Evolutionary conservation across 1,140 invertebrate species (phyloP), one percentile per base, ranked within the genome.

Genomic region (Lanistes nyassanus): DNA sequence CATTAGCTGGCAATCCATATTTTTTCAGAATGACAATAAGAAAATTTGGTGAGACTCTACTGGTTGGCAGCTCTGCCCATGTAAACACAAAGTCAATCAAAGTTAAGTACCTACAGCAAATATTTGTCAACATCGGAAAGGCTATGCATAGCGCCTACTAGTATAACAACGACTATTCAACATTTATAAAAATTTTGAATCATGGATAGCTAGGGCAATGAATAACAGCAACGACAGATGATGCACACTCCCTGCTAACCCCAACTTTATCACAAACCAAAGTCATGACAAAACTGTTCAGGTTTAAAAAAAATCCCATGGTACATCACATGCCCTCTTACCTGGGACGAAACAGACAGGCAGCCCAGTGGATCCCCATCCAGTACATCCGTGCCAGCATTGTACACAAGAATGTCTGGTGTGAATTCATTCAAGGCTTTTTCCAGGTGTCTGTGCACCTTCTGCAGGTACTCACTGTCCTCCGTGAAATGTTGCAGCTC

Each of bases 371-470:
- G 92, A 90, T 97, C 96, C 0, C 93, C 93, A 51, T 92, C 90
- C 37, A 97, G 87, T 42, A 95, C 92, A 89, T 97, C 96, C 16
- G 95, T 97, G 9, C 95, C 95, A 53, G 95, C 95, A 89, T 96
- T 96, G 86, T 96, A 97, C 36, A 97, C 91, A 60, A 97, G 90
- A 36, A 97, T 89, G 87, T 96, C 92, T 0, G 95, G 94, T 66
- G 88, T 89, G 89, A 96, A 97, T 82, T 95, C 93, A 16, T 85
- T 80, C 5, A 96, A 86, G 6, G 94, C 92, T 76, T 90, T 90
- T 79, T 92, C 91, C 47, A 96, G 78, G 80, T 91, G 85, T 62
- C 89, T 90, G 82, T 91, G 89, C 23, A 96, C 88, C 81, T 92
- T 90, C 21, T 90, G 85, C 74, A 97, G 90, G 88, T 96, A 97